Evolutionary conservation across 2,113 vertebrate genomes (phyloP), one percentile per base, ranked within the genome.

Genomic region (Calypte anna): DNA sequence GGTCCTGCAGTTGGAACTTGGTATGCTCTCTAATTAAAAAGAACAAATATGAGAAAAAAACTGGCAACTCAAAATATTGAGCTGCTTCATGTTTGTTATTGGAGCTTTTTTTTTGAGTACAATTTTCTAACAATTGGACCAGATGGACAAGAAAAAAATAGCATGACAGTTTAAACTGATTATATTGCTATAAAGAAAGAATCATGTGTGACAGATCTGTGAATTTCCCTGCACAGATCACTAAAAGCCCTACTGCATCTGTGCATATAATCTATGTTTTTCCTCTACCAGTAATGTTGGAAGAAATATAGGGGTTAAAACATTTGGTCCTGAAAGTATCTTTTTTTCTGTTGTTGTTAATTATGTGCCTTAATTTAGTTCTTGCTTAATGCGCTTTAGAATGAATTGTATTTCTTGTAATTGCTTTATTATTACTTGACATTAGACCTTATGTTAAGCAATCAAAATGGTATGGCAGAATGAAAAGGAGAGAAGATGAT

Each of bases 391-490:
- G 82, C 62, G 69, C 86, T 97, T 91, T 31, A 78, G 89, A 96
- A 96, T 91, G 72, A 91, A 93, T 92, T 87, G 83, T 94, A 90
- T 96, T 96, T 97, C 92, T 91, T 92, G 85, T 94, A 96, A 97
- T 96, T 94, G 86, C 88, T 97, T 96, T 95, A 80, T 96, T 97
- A 95, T 91, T 97, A 91, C 83, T 91, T 94, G 96, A 94, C 64
- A 86, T 94, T 95, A 94, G 86, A 84, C 96, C 82, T 96, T 95
- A 83, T 81, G 82, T 88, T 97, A 93, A 96, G 92, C 91, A 95
- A 88, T 96, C 70, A 76, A 93, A 94, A 85, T 57, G 69, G 90
- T 90, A 85, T 44, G 66, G 64, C 57, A 94, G 61, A 63, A 88
- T 86, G 76, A 86, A 91, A 94, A 91, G 66, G 57, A 90, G 30